These are phyloP conservation scores for Brachionichthys hirsutus DNA, from an alignment of 2,113 vertebrate genomes.

Conservation along the genomic window DNA sequence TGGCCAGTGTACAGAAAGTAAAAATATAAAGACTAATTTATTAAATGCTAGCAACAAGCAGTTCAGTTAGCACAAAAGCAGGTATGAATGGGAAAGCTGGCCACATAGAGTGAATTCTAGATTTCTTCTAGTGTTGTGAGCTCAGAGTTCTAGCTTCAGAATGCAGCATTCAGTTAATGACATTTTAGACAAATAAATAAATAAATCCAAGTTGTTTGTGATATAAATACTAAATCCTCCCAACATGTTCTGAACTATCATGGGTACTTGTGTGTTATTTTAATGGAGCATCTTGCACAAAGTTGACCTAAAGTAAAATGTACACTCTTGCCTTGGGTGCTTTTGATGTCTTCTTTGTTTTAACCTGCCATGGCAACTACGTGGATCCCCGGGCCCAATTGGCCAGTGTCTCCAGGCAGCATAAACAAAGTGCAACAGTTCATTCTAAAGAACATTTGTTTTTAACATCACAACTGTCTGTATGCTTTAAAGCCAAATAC, in stretches of 20 bases:
- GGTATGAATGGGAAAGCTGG: no score
- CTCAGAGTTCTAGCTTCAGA: no score
- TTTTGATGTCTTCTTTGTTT: conserved; percentile 15
- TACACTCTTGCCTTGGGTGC: conserved; percentile 29
- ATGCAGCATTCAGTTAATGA: no score
- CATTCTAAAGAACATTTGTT: conserved; percentile 20
- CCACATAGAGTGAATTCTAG: no score
- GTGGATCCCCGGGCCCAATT: conserved; percentile 29
- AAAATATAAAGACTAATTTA: no score
- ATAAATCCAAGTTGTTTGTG: no score
- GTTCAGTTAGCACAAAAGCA: no score
- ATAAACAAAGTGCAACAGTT: conserved; percentile 27
- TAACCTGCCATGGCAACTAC: conserved; percentile 20
- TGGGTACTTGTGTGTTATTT: background rate
- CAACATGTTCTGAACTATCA: background rate
- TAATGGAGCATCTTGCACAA: background rate
- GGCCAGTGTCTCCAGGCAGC: conserved; percentile 28
- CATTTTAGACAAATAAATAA: no score
- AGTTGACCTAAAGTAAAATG: conserved; percentile 25
- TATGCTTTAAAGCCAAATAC: conserved; percentile 6
- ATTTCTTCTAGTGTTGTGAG: no score
- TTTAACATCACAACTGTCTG: background rate
- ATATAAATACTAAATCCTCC: background rate
- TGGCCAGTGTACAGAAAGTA: no score
- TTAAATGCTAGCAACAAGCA: no score